A percentile compares a stretch with the other conserved stretches of the same genome.
These are phyloP conservation scores for Chelon labrosus DNA, from an alignment of 2,797 vertebrate species.

Conservation along the genomic window DNA sequence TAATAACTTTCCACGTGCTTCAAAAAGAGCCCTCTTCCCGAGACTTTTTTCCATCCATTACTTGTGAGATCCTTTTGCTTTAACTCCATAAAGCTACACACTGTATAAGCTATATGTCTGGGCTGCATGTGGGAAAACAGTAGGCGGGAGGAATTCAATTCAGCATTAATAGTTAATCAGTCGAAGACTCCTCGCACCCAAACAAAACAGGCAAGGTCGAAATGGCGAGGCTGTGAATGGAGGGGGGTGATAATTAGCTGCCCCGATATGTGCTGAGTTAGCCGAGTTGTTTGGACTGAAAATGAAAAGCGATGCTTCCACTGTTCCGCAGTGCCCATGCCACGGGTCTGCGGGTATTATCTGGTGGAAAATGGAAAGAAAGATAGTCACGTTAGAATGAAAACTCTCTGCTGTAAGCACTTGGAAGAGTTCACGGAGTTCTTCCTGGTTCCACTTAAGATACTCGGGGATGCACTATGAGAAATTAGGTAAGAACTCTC, in stretches of 20 bases:
- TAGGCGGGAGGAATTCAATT: constrained; percentile 25
- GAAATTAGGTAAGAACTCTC: neutral
- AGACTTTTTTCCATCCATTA: constrained; percentile 53
- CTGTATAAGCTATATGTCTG: constrained; percentile 6
- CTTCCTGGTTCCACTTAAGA: neutral
- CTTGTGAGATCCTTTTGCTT: constrained; percentile 25
- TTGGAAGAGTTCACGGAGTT: neutral
- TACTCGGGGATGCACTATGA: neutral
- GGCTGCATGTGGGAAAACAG: constrained; percentile 24
- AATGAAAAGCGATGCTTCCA: neutral
- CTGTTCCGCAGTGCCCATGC: neutral
- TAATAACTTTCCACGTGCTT: no score
- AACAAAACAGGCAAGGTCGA: constrained; percentile 42
- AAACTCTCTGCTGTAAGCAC: neutral
- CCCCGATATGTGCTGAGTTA: constrained; percentile 3
- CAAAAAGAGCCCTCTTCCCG: no score
- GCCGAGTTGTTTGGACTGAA: neutral
- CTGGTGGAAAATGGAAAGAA: neutral
- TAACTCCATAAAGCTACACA: constrained; percentile 34
- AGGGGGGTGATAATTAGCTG: neutral
- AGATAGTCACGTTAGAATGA: no score
- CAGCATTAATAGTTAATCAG: constrained; percentile 54
- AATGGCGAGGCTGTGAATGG: constrained; percentile 9
- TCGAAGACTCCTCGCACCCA: constrained; percentile 10
- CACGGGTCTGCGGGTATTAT: neutral